Percentiles rank a stretch among this genome's conserved stretches.
Conservation (phyloP, 2,113 vertebrate species). For the Rhagologus leucostigma region DNA sequence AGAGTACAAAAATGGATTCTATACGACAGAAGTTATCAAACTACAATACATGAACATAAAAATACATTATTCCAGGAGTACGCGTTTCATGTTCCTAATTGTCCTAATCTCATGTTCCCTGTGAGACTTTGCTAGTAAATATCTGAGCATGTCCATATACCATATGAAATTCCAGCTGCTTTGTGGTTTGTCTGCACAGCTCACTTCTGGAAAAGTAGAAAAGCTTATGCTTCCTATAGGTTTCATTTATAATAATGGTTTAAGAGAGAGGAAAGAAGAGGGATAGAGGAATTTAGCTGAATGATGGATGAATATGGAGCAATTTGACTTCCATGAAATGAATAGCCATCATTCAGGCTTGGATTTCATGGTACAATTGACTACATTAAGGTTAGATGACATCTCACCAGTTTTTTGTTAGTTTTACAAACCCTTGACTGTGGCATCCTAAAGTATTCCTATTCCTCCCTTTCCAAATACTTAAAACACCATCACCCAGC, state of each 20-base stretch:
- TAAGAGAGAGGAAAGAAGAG: not conserved
- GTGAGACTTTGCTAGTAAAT: not conserved
- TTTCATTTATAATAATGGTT: not conserved
- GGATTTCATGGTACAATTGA: not conserved
- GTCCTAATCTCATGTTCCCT: too few species aligned
- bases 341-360: not conserved
- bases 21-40: not conserved
- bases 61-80: not conserved
- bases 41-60: not conserved
- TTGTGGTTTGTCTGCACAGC: not conserved
- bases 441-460: not conserved
- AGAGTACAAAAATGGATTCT: not conserved
- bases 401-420: not conserved
- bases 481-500: not conserved
- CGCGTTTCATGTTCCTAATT: not conserved
- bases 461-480: not conserved
- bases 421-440: not conserved
- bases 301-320: not conserved
- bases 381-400: not conserved
- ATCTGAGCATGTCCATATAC: not conserved
- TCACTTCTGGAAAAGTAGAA: not conserved
- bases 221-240: not conserved
- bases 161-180: not conserved
- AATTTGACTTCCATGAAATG: not conserved
- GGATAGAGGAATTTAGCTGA: not conserved